Conservation (phyloP, 2,888 invertebrate genomes). For the Torymus texanus region DNA sequence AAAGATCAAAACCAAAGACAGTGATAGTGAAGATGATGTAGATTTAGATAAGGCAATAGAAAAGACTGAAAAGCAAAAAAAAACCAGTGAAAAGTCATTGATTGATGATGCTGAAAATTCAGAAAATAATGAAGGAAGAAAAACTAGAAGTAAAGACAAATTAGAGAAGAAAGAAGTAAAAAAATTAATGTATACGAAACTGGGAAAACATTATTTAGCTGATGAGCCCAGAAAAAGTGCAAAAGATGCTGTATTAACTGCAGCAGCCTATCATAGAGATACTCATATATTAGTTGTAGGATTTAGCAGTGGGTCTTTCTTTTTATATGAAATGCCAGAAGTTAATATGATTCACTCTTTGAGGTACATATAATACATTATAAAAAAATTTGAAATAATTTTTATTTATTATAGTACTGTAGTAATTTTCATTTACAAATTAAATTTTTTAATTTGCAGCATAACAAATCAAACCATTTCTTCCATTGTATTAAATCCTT, state of each 20-base stretch:
- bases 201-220: conserved; percentile 85
- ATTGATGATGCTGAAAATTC: conserved; percentile 67
- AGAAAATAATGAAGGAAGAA: conserved; percentile 31
- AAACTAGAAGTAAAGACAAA: conserved; percentile 50
- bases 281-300: conserved; percentile 91
- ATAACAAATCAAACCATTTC: conserved; percentile 91
- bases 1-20: conserved; percentile 68
- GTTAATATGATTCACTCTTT: conserved; percentile 93
- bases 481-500: conserved; percentile 87
- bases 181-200: conserved; percentile 81
- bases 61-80: conserved; percentile 75
- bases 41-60: conserved; percentile 79
- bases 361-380: conserved; percentile 69
- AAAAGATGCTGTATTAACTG: conserved; percentile 82
- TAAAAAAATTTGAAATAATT: too few species aligned
- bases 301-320: conserved; percentile 93
- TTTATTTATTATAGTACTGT: too few species aligned
- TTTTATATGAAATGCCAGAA: conserved; percentile 95
- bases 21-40: conserved; percentile 80
- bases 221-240: conserved; percentile 82
- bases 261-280: conserved; percentile 88
- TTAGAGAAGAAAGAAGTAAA: conserved; percentile 57
- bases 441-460: conserved; percentile 75
- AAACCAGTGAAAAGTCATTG: conserved; percentile 63
- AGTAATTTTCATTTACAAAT: background rate